These are phyloP conservation scores for Atethmia centrago DNA, from an alignment of 2,888 invertebrate species.

Conservation along the genomic window DNA sequence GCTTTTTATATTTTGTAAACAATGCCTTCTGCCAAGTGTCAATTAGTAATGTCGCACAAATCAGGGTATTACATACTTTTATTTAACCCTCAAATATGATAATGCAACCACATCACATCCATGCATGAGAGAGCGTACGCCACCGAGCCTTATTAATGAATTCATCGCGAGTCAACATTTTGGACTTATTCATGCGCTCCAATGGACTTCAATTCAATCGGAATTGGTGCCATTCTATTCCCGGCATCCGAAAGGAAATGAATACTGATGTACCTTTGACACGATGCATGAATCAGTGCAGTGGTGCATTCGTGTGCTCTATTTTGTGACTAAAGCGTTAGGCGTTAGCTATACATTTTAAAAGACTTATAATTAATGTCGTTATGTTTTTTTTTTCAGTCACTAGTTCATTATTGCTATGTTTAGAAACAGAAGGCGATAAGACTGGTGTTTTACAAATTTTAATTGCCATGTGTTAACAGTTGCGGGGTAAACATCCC, in stretches of 20 bases:
- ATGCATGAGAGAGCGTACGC: not conserved
- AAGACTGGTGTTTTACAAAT: not conserved
- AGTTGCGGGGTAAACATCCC: not conserved
- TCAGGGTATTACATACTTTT: not conserved
- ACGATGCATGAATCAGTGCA: constrained; percentile 24
- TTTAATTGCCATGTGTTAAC: not conserved
- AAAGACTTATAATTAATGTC: not conserved
- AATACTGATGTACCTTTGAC: constrained; percentile 21
- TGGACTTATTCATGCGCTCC: constrained; percentile 6
- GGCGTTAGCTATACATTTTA: no score
- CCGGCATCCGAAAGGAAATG: constrained; percentile 16
- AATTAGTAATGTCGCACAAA: not conserved
- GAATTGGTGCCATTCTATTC: constrained; percentile 12
- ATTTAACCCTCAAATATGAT: not conserved
- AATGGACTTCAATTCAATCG: constrained; percentile 15
- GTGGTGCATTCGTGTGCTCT: not conserved
- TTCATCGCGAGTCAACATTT: not conserved
- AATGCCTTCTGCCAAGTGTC: not conserved
- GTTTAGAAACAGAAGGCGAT: constrained; percentile 13
- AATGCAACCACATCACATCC: not conserved
- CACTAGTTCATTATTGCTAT: not conserved
- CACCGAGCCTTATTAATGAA: not conserved
- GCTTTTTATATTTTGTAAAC: no score
- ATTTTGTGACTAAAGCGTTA: not conserved
- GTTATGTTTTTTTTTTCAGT: not conserved